Conservation (phyloP, 2,888 invertebrate species). For the Sinentomon sp. region DNA sequence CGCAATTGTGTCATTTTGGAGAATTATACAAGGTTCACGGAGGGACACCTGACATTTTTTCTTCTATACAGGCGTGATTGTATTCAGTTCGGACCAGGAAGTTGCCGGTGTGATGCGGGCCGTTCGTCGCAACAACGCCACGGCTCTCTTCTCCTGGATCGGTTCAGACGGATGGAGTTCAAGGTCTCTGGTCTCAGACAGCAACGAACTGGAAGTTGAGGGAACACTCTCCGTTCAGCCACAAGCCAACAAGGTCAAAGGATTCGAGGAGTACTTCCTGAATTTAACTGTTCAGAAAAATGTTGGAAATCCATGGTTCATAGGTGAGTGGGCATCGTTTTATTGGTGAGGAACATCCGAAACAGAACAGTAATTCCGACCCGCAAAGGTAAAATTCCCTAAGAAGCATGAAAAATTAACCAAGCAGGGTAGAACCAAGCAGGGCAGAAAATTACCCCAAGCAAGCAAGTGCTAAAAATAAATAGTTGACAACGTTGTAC, state of each 20-base stretch:
- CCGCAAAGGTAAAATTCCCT: no score
- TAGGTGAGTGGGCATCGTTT: no score
- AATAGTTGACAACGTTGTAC: no score
- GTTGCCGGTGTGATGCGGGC: conserved; percentile 87
- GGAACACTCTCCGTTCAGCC: conserved; percentile 89
- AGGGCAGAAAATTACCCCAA: no score
- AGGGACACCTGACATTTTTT: no score
- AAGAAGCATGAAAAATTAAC: no score
- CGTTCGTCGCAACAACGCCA: conserved; percentile 56
- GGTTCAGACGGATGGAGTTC: conserved; percentile 93
- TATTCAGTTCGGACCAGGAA: conserved; percentile 88
- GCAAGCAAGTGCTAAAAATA: no score
- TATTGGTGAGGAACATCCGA: no score
- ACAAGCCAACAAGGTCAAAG: conserved; percentile 59
- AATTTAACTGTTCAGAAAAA: conserved; percentile 59
- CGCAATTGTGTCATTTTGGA: no score
- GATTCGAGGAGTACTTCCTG: conserved; percentile 67
- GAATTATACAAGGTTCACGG: no score
- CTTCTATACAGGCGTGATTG: conserved; percentile 45
- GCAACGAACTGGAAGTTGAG: conserved; percentile 66
- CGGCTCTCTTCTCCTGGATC: conserved; percentile 77
- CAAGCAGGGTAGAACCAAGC: no score
- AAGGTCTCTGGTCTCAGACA: conserved; percentile 51
- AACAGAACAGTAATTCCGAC: no score
- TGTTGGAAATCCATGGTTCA: conserved; percentile 81